Base-by-base conservation (phyloP, 1,140 invertebrate genomes). In the Drosophila sp. region DNA sequence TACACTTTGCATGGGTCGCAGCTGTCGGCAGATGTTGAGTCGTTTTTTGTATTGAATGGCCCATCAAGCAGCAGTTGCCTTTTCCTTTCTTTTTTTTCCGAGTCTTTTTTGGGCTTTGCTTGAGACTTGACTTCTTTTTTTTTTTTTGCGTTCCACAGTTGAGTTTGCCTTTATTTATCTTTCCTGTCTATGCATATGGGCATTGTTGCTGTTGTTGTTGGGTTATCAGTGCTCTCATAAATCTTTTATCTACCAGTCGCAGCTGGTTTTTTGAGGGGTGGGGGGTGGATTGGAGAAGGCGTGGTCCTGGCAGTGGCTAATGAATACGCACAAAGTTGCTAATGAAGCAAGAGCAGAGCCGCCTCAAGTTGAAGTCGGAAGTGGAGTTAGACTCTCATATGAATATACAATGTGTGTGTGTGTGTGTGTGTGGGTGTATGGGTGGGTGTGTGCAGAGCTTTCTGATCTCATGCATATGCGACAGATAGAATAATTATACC, bases 321-420 rank as follows among this genome's bases (percentile, higher is more conserved):
- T 86, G 82, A 86, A 86, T 86, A 86, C 82, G 79, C 82, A 86
- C 84, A 86, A 87, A 86, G 83, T 86, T 86, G 84, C 79, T 86
- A 86, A 86, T 86, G 83, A 86, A 86, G 83, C 83, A 54, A 61
- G 35, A 54, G 54, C 41, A 56, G 40, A 47, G 69, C 64, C 35
- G 64, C 10, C 17, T 17, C 23, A 47, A 47, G 44, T 47, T 5
- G 38, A 44, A 41, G 56, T 23, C 17, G n/a, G 63, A 73, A 58
- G 40, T 60, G 40, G 63, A 17, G 58, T 30, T 30, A 72, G 47
- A 58, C 65, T 57, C 69, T 25, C 44, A 70, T 74, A 65, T 77
- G 75, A 77, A 77, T 77, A 63, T 29, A 56, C 40, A 29, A 68
- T 60, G 60, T 60, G 56, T 11, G 60, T 58, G 41, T 35, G 40